Conservation (phyloP, 2,113 vertebrate genomes). For the Pseudorhombus dupliciocellatus region DNA sequence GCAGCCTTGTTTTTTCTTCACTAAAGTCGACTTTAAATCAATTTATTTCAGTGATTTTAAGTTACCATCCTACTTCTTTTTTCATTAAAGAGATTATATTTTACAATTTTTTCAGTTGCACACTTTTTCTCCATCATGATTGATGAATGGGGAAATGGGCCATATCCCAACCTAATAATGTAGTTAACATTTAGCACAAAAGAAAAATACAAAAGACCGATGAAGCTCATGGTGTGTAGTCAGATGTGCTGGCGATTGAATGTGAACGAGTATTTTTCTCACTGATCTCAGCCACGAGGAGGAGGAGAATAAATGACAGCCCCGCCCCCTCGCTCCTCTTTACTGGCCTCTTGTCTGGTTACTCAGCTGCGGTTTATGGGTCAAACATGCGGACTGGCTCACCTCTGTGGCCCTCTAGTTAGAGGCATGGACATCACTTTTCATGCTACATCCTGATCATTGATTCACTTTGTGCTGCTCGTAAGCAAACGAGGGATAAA, state of each 20-base stretch:
- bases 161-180: no score
- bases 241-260: no score
- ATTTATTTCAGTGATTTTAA: neutral
- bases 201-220: no score
- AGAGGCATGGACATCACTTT: neutral
- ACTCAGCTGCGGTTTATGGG: constrained; percentile 11
- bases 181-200: no score
- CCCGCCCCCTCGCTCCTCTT: neutral
- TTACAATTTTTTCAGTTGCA: no score
- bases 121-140: no score
- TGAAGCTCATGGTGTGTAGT: no score
- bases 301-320: neutral
- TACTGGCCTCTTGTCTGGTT: constrained; percentile 4
- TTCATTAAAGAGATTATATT: no score
- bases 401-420: neutral
- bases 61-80: no score
- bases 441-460: constrained; percentile 21
- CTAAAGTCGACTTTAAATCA: neutral
- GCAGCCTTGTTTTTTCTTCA: neutral
- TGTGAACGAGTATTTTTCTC: no score
- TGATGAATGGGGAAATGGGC: no score
- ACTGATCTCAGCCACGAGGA: no score
- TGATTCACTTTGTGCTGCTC: neutral
- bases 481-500: constrained; percentile 10
- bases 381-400: constrained; percentile 14